A percentile compares a stretch with the other conserved stretches of the same genome.
phyloP scores from a whole-genome alignment of 2,113 vertebrate species.

The Rhadina sibilatrix region DNA sequence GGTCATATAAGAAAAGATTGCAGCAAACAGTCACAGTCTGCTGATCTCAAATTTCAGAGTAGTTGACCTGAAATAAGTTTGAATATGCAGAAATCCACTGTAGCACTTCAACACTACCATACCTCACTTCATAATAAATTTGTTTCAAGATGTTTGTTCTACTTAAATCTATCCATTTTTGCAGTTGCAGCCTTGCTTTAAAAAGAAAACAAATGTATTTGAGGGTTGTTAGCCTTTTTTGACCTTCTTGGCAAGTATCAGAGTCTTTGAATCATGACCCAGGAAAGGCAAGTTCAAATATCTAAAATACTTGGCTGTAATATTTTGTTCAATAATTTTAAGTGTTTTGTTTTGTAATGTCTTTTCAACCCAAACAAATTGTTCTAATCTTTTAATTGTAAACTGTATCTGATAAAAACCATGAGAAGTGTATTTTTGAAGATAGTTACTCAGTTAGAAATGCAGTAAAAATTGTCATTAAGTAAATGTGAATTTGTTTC shows the following conservation, averaged over 20 bases:
- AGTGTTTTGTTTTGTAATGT: constrained; percentile 69
- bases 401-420: constrained; percentile 54
- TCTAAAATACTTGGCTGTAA: constrained; percentile 65
- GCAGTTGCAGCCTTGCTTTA: constrained; percentile 61
- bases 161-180: constrained; percentile 43
- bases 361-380: constrained; percentile 56
- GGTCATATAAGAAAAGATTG: constrained; percentile 19
- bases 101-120: constrained; percentile 69
- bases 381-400: constrained; percentile 56
- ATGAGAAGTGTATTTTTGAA: constrained; percentile 70
- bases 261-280: constrained; percentile 58
- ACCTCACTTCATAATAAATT: constrained; percentile 72
- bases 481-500: constrained; percentile 51
- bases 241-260: constrained; percentile 20
- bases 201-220: constrained; percentile 18
- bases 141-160: constrained; percentile 37
- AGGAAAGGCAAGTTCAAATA: constrained; percentile 61
- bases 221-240: constrained; percentile 53
- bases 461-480: constrained; percentile 59
- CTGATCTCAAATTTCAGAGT: constrained; percentile 37
- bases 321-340: constrained; percentile 47
- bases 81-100: constrained; percentile 56
- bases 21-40: constrained; percentile 47
- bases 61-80: constrained; percentile 45
- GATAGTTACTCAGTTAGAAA: constrained; percentile 50